Evolutionary conservation across 2,888 invertebrate genomes (phyloP).

Genomic region (Aporophyla nigra): DNA sequence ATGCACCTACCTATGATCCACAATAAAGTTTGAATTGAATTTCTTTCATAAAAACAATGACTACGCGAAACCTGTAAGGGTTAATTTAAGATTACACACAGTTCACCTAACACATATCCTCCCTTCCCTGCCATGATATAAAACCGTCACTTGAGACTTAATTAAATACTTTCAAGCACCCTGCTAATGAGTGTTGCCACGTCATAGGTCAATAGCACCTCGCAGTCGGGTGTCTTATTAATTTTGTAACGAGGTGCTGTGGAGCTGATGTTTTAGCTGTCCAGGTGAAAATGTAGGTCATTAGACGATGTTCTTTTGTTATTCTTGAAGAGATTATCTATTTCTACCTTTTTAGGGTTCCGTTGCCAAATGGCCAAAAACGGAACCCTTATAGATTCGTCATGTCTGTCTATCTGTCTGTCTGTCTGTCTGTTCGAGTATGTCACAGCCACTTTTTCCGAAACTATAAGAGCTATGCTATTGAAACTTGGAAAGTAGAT

Average conservation of each 20-base stretch:
- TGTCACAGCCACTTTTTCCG: too few relatives aligned
- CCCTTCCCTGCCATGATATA: background rate
- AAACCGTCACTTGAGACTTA: slow-evolving; percentile 57
- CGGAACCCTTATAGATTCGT: too few relatives aligned
- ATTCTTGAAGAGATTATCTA: background rate
- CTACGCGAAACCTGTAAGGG: background rate
- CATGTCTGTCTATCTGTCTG: too few relatives aligned
- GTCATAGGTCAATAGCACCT: slow-evolving; percentile 28
- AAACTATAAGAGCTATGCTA: too few relatives aligned
- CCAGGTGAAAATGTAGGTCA: slow-evolving; percentile 20
- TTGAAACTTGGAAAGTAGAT: too few relatives aligned
- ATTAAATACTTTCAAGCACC: slow-evolving; percentile 71
- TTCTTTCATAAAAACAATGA: background rate
- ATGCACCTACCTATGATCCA: too few relatives aligned
- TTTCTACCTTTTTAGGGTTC: too few relatives aligned
- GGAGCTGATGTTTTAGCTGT: background rate
- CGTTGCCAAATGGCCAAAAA: too few relatives aligned
- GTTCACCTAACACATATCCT: background rate
- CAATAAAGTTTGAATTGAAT: too few relatives aligned
- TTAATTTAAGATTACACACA: background rate
- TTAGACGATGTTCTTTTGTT: background rate
- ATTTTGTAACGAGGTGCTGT: slow-evolving; percentile 21
- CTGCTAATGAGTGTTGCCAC: slow-evolving; percentile 38
- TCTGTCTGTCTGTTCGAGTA: too few relatives aligned
- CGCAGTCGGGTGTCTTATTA: slow-evolving; percentile 30